Evolutionary conservation across 2,797 vertebrate species (phyloP).

Genomic region (Syngnathus rostellatus): DNA sequence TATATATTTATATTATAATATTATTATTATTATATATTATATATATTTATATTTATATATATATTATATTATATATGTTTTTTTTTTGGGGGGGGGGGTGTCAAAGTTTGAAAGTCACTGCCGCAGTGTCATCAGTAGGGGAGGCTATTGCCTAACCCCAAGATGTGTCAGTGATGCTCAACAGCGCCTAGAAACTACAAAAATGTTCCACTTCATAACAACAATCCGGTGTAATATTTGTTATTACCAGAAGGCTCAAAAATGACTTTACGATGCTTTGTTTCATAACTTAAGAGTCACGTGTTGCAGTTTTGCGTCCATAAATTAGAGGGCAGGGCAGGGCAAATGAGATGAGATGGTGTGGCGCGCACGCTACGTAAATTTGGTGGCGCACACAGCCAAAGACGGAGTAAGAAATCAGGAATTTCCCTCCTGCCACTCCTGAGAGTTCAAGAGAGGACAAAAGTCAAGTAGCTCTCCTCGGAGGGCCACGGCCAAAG

Average conservation of each 20-base stretch:
- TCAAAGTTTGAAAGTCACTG: neutral
- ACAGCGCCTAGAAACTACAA: neutral
- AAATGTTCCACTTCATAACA: neutral
- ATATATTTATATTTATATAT: no score
- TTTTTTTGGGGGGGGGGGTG: no score
- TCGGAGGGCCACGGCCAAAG: constrained; percentile 20
- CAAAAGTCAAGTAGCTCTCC: constrained; percentile 44
- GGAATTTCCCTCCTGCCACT: constrained; percentile 77
- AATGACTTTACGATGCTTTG: neutral
- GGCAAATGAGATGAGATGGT: neutral
- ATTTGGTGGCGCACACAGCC: constrained; percentile 60
- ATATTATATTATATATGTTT: no score
- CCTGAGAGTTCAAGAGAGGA: constrained; percentile 67
- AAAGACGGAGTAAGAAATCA: constrained; percentile 77
- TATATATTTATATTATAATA: no score
- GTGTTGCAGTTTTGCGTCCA: neutral
- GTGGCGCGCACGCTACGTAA: constrained; percentile 45
- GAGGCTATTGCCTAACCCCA: neutral
- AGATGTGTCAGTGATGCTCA: neutral
- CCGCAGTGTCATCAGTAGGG: neutral
- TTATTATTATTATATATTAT: no score
- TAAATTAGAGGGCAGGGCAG: constrained; percentile 3
- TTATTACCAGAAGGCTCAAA: neutral
- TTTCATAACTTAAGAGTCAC: neutral
- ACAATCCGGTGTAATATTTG: neutral